Conservation (phyloP, 2,113 vertebrate species). For the Vanacampus margaritifer region DNA sequence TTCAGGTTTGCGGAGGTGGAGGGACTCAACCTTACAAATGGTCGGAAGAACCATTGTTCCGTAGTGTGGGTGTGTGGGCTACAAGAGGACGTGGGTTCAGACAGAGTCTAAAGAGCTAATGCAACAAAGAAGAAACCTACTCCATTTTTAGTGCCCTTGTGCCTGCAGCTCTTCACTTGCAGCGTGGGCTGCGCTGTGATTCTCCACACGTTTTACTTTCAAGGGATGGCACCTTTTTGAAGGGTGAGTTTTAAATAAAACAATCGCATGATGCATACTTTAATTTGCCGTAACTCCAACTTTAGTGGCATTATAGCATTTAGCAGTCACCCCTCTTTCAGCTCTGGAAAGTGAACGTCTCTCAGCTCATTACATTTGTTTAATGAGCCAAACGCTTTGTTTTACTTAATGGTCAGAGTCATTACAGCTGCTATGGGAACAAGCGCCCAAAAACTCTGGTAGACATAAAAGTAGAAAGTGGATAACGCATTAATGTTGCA, state of each 20-base stretch:
- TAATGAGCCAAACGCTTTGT: conserved; percentile 6
- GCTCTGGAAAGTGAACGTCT: neutral
- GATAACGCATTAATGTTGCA: neutral
- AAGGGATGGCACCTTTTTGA: neutral
- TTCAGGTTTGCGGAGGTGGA: conserved; percentile 14
- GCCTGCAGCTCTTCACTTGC: neutral
- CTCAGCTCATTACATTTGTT: neutral
- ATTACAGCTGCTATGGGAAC: conserved; percentile 3
- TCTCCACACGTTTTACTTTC: neutral
- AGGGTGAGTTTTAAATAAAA: neutral
- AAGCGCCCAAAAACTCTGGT: neutral
- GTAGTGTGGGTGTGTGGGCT: conserved; percentile 15
- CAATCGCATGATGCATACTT: neutral
- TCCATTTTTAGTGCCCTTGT: conserved; percentile 11
- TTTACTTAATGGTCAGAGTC: neutral
- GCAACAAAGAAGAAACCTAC: neutral
- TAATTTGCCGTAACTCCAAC: neutral
- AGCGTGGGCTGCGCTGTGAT: conserved; percentile 5
- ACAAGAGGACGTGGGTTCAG: conserved; percentile 24
- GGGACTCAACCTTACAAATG: conserved; percentile 21
- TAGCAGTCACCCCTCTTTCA: neutral
- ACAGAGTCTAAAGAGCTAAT: conserved; percentile 31
- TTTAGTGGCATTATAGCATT: neutral
- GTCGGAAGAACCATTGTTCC: conserved; percentile 19
- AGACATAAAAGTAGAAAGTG: neutral